A percentile compares a stretch with the other conserved stretches of the same genome.
Conservation (phyloP, 2,113 vertebrate species). For the Oreotragus oreotragus region DNA sequence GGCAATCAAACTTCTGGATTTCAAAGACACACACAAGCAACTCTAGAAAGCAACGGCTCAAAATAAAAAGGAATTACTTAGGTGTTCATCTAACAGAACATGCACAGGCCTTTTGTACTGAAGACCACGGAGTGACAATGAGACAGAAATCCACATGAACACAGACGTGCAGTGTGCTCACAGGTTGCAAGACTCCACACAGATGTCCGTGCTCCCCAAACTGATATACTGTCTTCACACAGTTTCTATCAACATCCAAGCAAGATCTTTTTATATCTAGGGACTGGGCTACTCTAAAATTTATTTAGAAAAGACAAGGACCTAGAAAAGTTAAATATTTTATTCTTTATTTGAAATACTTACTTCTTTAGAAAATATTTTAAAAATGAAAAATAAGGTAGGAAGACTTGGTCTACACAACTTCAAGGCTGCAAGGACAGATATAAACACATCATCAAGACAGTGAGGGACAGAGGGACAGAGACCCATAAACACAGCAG, state of each 20-base stretch:
- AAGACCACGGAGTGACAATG: fast-evolving
- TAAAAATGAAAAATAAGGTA: neutral
- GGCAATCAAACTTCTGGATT: neutral
- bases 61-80: neutral
- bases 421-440: neutral
- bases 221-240: fast-evolving
- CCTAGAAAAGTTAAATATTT: neutral
- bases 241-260: neutral
- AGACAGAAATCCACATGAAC: fast-evolving
- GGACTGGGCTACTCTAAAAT: neutral
- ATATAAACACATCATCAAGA: no score
- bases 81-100: neutral
- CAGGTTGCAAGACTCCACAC: neutral
- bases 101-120: fast-evolving
- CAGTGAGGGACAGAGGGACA: neutral
- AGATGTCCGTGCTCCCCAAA: fast-evolving
- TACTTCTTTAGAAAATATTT: neutral
- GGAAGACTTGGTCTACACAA: neutral
- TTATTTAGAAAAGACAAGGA: neutral
- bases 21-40: neutral
- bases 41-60: neutral
- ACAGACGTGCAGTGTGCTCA: fast-evolving
- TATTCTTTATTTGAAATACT: neutral
- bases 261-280: neutral
- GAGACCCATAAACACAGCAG: no score